These are phyloP conservation scores for Platycheirus rosarum DNA, from an alignment of 2,888 invertebrate species.

Conservation along the genomic window DNA sequence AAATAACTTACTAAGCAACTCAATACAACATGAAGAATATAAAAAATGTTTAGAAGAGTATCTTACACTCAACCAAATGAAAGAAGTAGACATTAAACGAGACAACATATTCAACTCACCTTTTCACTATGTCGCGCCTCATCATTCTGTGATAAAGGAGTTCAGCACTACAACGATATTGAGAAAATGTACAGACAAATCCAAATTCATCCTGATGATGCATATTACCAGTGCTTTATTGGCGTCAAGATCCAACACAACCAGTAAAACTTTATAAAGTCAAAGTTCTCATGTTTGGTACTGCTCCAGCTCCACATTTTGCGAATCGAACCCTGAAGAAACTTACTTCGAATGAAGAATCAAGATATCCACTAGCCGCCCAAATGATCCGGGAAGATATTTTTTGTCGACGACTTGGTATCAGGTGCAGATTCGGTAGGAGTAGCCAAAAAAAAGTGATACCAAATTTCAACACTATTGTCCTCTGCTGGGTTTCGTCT, in stretches of 20 bases:
- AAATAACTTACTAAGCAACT: no score
- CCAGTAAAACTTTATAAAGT: neutral
- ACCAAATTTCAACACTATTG: neutral
- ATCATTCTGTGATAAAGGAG: no score
- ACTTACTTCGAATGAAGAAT: neutral
- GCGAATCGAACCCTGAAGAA: neutral
- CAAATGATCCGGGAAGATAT: neutral
- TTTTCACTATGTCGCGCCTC: no score
- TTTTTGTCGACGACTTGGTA: neutral
- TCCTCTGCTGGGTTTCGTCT: constrained; percentile 4
- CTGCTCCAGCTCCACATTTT: neutral
- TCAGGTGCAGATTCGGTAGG: neutral
- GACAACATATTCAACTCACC: no score
- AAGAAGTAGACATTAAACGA: no score
- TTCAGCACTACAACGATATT: neutral
- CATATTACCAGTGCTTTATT: constrained; percentile 10
- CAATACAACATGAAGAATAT: no score
- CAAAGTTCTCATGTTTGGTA: neutral
- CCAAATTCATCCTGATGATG: neutral
- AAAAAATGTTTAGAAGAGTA: no score
- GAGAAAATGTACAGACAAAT: constrained; percentile 20
- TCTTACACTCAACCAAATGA: no score
- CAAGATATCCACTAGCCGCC: neutral
- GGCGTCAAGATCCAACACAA: neutral
- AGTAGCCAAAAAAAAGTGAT: neutral